phyloP scores from a whole-genome alignment of 2,888 invertebrate genomes.

The Nowickia ferox region DNA sequence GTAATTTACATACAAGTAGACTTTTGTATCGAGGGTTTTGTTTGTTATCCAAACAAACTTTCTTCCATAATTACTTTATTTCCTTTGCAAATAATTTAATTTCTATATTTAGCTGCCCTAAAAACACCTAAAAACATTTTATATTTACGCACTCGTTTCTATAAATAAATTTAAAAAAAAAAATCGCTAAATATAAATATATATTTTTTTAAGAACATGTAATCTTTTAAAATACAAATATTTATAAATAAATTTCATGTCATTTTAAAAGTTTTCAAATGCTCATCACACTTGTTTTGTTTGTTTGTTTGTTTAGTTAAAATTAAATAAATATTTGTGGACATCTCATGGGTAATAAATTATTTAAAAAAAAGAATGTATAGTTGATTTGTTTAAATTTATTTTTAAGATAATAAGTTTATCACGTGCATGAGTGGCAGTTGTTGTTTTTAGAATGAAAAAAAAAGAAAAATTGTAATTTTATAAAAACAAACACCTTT shows the following conservation, averaged over 20 bases:
- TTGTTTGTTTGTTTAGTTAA: constrained; percentile 15
- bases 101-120: no score
- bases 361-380: background rate
- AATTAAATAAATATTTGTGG: constrained; percentile 27
- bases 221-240: constrained; percentile 22
- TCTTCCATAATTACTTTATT: no score
- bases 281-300: constrained; percentile 4
- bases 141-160: background rate
- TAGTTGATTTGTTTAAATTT: background rate
- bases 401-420: background rate
- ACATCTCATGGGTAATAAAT: constrained; percentile 4
- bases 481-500: background rate
- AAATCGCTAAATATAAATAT: constrained; percentile 28
- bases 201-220: constrained; percentile 18
- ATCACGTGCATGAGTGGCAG: constrained; percentile 12
- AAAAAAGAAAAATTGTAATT: background rate
- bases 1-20: no score
- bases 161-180: background rate
- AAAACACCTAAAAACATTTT: background rate
- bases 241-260: constrained; percentile 22
- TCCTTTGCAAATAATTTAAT: no score
- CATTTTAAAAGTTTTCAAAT: constrained; percentile 2
- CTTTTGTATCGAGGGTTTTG: no score
- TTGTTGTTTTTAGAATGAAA: background rate
- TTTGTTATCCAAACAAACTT: no score